Base-by-base conservation (phyloP, 2,113 vertebrate species). In the Elachura formosa region DNA sequence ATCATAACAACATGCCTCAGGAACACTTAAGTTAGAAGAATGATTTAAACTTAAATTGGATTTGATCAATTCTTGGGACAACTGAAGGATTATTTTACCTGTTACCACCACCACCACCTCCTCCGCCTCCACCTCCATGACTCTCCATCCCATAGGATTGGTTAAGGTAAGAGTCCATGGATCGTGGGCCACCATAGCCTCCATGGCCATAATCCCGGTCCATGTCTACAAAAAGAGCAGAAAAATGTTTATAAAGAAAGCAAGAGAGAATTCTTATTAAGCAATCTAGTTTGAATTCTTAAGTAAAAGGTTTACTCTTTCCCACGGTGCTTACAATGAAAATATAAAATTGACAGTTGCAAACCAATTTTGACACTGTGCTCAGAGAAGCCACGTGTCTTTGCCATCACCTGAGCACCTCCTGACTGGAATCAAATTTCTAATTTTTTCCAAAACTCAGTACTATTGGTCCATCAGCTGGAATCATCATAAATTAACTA, bases 171-270 rank as follows among this genome's bases (percentile, higher is more conserved):
- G 97, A 98, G 89, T 98, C 98, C 98, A 98, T 98, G 96, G 97
- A 96, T 97, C 98, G 98, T 94, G 98, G 98, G 97, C 97, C 98
- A 97, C 98, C 98, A 97, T 98, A 98, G 93, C 97, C 97, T 97
- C 97, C 98, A 96, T 98, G 98, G 89, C 97, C 98, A 97, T 98
- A 98, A 95, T 98, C 98, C 97, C 98, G 98, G 91, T 98, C 98
- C 97, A 98, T 97, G 93, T 97, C 98, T 98, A 97, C 95, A 97
- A 97, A 97, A 74, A 97, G 97, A 96, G 96, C 96, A 97, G 97
- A 97, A 95, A 97, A 96, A 97, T 93, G 93, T 96, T 96, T 94
- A 96, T 87, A 86, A 96, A 96, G 90, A 93, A 96, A 92, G 96
- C 75, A 96, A 94, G 74, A 59, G 73, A 90, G 38, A 64, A 87